Conservation (phyloP, 1,140 invertebrate species). For the Coelopa frigida region DNA sequence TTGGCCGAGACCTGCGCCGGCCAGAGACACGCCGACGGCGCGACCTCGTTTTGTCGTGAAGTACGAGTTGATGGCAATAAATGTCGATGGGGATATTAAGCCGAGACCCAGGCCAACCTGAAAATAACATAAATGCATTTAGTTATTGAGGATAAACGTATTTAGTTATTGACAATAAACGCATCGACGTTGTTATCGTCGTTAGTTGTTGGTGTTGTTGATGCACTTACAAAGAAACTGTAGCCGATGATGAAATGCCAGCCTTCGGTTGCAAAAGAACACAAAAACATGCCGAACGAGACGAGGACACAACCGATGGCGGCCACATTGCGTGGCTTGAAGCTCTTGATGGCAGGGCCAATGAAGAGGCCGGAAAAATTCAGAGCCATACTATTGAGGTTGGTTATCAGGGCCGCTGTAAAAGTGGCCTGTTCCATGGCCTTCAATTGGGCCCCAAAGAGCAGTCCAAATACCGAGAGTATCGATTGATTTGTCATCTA, state of each 20-base stretch:
- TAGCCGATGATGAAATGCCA: slow-evolving; percentile 60
- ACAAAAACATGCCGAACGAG: slow-evolving; percentile 53
- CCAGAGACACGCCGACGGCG: slow-evolving; percentile 62
- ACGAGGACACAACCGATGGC: slow-evolving; percentile 54
- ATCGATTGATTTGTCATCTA: slow-evolving; percentile 67
- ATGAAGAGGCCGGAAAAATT: slow-evolving; percentile 63
- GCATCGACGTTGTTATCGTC: no score
- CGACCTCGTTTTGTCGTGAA: slow-evolving; percentile 58
- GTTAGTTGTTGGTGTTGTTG: no score
- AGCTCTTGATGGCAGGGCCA: slow-evolving; percentile 57
- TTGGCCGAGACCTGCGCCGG: slow-evolving; percentile 64
- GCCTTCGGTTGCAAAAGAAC: slow-evolving; percentile 54
- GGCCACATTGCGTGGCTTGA: slow-evolving; percentile 56
- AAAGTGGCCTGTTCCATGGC: slow-evolving; percentile 57
- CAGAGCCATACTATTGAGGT: slow-evolving; percentile 57
- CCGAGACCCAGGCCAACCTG: slow-evolving; percentile 56
- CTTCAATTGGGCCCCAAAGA: slow-evolving; percentile 58
- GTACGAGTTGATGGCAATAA: slow-evolving; percentile 64
- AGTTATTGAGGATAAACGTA: no score
- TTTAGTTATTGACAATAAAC: no score
- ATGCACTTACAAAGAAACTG: slow-evolving; percentile 52
- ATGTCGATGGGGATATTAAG: slow-evolving; percentile 59
- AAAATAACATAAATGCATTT: no score
- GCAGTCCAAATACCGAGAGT: slow-evolving; percentile 61
- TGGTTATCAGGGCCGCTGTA: slow-evolving; percentile 61